A percentile compares a stretch with the other conserved stretches of the same genome.
Evolutionary conservation across 2,113 vertebrate species (phyloP).

Genomic region (Xiphophorus couchianus): DNA sequence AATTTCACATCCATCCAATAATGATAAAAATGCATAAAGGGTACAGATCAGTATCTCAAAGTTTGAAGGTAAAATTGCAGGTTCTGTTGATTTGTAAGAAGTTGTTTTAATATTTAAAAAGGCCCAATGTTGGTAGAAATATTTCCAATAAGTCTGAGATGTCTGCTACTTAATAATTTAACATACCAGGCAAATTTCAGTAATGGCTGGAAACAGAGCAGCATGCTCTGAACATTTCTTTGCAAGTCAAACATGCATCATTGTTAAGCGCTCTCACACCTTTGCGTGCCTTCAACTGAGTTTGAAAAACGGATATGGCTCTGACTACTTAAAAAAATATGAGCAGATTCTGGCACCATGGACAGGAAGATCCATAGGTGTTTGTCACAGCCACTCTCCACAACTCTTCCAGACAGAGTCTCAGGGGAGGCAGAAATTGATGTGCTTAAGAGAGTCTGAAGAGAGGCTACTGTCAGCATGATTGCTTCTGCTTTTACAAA

Average conservation of each 20-base stretch:
- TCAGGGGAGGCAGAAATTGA: slow-evolving; percentile 65
- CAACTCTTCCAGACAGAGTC: slow-evolving; percentile 57
- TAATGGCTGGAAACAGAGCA: slow-evolving; percentile 55
- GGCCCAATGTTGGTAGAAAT: slow-evolving; percentile 35
- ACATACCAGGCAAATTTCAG: slow-evolving; percentile 26
- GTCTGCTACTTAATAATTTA: slow-evolving; percentile 62
- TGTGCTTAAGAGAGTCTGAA: slow-evolving; percentile 71
- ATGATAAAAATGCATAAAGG: not conserved
- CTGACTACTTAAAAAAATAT: slow-evolving; percentile 48
- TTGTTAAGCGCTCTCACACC: slow-evolving; percentile 14
- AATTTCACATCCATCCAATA: not conserved
- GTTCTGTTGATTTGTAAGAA: slow-evolving; percentile 43
- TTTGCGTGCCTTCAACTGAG: slow-evolving; percentile 38
- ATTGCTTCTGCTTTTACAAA: slow-evolving; percentile 49
- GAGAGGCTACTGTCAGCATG: slow-evolving; percentile 67
- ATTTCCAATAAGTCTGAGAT: slow-evolving; percentile 55
- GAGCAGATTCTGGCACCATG: slow-evolving; percentile 36
- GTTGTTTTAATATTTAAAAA: slow-evolving; percentile 64
- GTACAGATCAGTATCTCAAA: slow-evolving; percentile 1
- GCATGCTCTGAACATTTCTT: slow-evolving; percentile 52
- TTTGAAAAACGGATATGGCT: slow-evolving; percentile 59
- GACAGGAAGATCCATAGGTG: slow-evolving; percentile 60
- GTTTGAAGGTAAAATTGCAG: slow-evolving; percentile 39
- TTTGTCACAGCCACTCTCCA: slow-evolving; percentile 61
- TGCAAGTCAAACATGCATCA: slow-evolving; percentile 58